Base-by-base conservation (phyloP, 2,888 invertebrate genomes). In the Glaucopsyche alexis region DNA sequence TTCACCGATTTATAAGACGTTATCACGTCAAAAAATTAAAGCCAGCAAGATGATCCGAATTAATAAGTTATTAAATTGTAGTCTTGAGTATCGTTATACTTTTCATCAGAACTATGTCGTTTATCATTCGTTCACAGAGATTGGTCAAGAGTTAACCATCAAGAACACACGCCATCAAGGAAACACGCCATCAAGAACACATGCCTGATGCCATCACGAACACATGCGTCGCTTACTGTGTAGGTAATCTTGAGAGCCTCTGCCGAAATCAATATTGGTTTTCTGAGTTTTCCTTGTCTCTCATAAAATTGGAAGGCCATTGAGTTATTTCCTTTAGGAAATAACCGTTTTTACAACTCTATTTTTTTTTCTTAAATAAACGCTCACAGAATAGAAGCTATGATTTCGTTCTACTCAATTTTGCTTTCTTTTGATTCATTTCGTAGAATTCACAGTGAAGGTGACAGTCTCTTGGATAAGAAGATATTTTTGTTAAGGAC, bases 241-340 rank as follows among this genome's bases (percentile, higher is more conserved):
- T 60, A 60, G 6, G 60, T 60, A 60, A 60, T 60, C 38, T 60
- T 77, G 75, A 77, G 77, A 78, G 75, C 74, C 76, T 77, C 79
- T 78, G 77, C 50, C 72, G 71, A 74, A 77, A 76, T 76, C 77
- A 76, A 77, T 78, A 75, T 72, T 73, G 71, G 50, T 73, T 47
- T 67, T 65, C 47, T 69, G 71, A 73, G 67, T 71, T 75, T 75
- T 71, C 74, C 55, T 67, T 38, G n/a, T 50, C 40, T 45, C n/a
- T 50, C 29, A 74, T 75, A 75, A 72, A 72, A 77, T 73, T 77
- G 73, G 55, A 71, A 71, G 60, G 60, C 65, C 72, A 72, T 72
- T 49, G 50, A 74, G 71, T 75, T 71, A 74, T 50, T 72, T 52
- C 66, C 50, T 66, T 49, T 52, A 42, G 50, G 52, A 42, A 72